phyloP scores from a whole-genome alignment of 2,888 invertebrate genomes.

The Embidobia sp. region DNA sequence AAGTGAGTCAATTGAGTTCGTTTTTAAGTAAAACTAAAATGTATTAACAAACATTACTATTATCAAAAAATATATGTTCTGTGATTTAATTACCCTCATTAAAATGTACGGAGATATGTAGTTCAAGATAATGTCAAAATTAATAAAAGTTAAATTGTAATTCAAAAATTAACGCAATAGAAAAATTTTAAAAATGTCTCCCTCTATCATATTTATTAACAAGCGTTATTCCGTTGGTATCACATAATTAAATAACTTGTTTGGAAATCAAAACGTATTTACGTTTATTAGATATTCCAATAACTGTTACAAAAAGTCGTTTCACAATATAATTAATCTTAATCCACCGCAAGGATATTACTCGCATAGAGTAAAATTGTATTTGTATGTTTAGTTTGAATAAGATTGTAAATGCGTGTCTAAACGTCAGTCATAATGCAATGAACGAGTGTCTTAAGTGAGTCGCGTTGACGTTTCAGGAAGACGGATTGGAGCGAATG shows the following conservation, averaged over 20 bases:
- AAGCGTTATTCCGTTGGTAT: constrained; percentile 4
- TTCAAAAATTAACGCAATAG: too few relatives aligned
- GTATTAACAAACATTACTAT: too few relatives aligned
- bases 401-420: constrained; percentile 63
- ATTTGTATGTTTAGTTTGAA: constrained; percentile 59
- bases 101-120: too few relatives aligned
- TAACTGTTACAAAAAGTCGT: constrained; percentile 40
- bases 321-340: constrained; percentile 60
- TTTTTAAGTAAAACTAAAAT: too few relatives aligned
- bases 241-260: constrained; percentile 55
- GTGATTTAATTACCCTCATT: too few relatives aligned
- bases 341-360: constrained; percentile 46
- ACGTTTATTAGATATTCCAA: constrained; percentile 52
- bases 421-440: constrained; percentile 62
- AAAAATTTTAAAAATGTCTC: too few relatives aligned
- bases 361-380: constrained; percentile 31
- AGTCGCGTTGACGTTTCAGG: constrained; percentile 62
- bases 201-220: constrained; percentile 15
- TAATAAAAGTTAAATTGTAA: too few relatives aligned
- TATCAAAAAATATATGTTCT: too few relatives aligned
- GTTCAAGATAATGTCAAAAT: too few relatives aligned
- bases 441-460: constrained; percentile 56
- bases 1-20: too few relatives aligned
- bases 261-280: constrained; percentile 50
- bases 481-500: constrained; percentile 59